Evolutionary conservation across 2,797 vertebrate species (phyloP).

Genomic region (Natrix natrix): DNA sequence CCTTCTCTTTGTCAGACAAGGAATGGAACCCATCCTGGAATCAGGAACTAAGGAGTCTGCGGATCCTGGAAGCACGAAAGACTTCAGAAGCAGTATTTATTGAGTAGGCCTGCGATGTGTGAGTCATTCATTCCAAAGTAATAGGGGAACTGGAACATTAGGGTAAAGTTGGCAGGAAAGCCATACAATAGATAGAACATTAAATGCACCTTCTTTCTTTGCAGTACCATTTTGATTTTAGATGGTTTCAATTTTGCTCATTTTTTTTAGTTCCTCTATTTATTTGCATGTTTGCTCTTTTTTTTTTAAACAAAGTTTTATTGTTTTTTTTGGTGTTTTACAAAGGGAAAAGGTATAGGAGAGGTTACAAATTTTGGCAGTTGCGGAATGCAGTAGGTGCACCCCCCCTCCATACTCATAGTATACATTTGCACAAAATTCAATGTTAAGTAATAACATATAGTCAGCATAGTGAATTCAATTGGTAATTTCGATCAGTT

Average conservation of each 20-base stretch:
- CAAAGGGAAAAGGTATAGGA: too few species aligned
- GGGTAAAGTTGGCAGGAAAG: neutral
- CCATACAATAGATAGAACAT: neutral
- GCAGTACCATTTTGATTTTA: neutral
- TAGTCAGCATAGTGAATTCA: too few species aligned
- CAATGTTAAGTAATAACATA: too few species aligned
- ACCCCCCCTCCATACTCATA: too few species aligned
- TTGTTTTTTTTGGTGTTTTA: too few species aligned
- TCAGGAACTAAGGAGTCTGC: neutral
- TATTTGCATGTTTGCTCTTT: neutral
- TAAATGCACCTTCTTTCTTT: neutral
- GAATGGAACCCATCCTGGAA: neutral
- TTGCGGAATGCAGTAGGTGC: too few species aligned
- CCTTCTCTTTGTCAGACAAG: neutral
- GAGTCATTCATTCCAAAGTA: neutral
- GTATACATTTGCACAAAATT: too few species aligned
- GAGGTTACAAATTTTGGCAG: too few species aligned
- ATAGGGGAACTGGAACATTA: neutral
- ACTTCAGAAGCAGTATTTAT: neutral
- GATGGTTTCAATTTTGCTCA: neutral
- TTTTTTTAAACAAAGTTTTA: too few species aligned
- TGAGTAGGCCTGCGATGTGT: neutral
- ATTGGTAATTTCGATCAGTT: too few species aligned
- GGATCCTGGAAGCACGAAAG: neutral
- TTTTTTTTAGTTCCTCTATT: neutral